These are phyloP conservation scores for Meliscaeva auricollis DNA, from an alignment of 2,888 invertebrate species.

Conservation along the genomic window DNA sequence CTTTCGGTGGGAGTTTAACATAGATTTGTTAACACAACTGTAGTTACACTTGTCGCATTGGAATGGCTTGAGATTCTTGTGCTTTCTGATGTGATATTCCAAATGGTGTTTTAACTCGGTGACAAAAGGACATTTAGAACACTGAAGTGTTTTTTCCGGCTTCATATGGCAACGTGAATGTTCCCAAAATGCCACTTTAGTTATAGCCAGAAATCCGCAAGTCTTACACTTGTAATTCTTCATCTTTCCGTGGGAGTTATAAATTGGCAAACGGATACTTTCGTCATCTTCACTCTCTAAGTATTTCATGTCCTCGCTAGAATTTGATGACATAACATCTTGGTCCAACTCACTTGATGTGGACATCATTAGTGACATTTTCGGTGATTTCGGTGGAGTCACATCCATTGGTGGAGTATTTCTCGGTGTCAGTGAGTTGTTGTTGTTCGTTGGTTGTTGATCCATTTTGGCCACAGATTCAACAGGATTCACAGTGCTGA, in stretches of 20 bases:
- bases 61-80: conserved; percentile 97
- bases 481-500: conserved; percentile 31
- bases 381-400: conserved; percentile 84
- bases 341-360: conserved; percentile 80
- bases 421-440: conserved; percentile 79
- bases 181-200: conserved; percentile 97
- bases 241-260: conserved; percentile 89
- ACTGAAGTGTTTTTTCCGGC: conserved; percentile 94
- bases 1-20: conserved; percentile 99
- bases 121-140: conserved; percentile 97
- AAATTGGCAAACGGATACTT: conserved; percentile 85
- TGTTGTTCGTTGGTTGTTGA: conserved; percentile 46
- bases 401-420: conserved; percentile 84
- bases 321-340: conserved; percentile 82
- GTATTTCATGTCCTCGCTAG: conserved; percentile 82
- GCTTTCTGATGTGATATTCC: conserved; percentile 98
- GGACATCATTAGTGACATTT: conserved; percentile 67
- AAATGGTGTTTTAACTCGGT: conserved; percentile 99
- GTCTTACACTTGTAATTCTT: conserved; percentile 97
- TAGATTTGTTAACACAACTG: conserved; percentile 98
- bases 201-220: conserved; percentile 92
- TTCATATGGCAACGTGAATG: conserved; percentile 96
- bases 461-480: conserved; percentile 77
- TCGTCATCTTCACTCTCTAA: conserved; percentile 83
- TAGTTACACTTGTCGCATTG: conserved; percentile 95